These are phyloP conservation scores for Sycon ciliatum DNA, from an alignment of 37 sponge, comb jelly and placozoan genomes.

Conservation along the genomic window DNA sequence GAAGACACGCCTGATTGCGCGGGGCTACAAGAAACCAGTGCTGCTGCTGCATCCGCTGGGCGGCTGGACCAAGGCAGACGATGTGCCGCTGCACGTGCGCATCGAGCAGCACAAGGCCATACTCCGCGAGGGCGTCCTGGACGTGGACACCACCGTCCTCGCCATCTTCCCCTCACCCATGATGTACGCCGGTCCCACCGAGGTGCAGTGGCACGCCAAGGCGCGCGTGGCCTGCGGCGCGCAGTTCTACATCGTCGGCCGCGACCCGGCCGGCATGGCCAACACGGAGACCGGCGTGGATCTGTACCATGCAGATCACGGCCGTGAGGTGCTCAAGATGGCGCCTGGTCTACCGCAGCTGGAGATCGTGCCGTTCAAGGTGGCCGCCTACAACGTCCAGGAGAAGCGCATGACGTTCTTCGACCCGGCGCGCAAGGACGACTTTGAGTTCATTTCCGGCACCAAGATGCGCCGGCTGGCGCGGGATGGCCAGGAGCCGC, in stretches of 20 bases:
- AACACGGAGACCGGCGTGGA: constrained; percentile 82
- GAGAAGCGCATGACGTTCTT: constrained; percentile 70
- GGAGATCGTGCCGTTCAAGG: constrained; percentile 88
- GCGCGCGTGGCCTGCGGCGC: constrained; percentile 92
- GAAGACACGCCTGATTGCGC: background rate
- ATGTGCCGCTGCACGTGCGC: constrained; percentile 85
- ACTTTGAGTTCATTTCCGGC: constrained; percentile 94
- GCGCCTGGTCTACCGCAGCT: constrained; percentile 29
- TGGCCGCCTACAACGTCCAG: constrained; percentile 96
- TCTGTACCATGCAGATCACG: constrained; percentile 88
- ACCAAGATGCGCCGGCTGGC: constrained; percentile 91
- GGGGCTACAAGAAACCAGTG: constrained; percentile 49
- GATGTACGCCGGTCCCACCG: constrained; percentile 93
- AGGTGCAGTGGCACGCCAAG: constrained; percentile 97
- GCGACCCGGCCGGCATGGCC: constrained; percentile 97
- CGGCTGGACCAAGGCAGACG: constrained; percentile 98
- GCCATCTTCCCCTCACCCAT: constrained; percentile 99
- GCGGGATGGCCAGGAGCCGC: constrained; percentile 67
- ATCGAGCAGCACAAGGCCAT: constrained; percentile 94
- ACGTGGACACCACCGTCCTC: constrained; percentile 72
- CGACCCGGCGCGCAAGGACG: constrained; percentile 64
- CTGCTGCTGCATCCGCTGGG: constrained; percentile 96
- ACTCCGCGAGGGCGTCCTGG: constrained; percentile 76
- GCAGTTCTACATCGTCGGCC: constrained; percentile 94
- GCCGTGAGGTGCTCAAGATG: constrained; percentile 28